A percentile compares a stretch with the other conserved stretches of the same genome.
Conservation (phyloP, 1,140 invertebrate species). For the Brachionus rotundiformis region DNA sequence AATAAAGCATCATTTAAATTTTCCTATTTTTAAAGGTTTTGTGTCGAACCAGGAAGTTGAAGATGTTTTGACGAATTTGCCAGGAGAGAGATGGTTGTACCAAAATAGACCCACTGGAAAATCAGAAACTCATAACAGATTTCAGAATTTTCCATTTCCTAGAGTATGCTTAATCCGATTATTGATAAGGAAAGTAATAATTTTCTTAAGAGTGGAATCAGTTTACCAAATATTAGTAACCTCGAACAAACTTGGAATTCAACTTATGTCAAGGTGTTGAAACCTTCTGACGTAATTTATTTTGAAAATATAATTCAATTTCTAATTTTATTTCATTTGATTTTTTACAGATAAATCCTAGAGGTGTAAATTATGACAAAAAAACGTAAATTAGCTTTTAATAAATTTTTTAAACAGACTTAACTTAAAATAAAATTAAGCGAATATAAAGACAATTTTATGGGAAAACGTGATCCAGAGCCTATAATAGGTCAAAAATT, state of each 20-base stretch:
- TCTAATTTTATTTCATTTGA: not conserved
- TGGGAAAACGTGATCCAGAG: not conserved
- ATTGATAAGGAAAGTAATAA: not conserved
- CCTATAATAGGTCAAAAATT: slow-evolving; percentile 27
- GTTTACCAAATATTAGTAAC: not conserved
- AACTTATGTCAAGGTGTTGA: not conserved
- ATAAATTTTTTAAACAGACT: not conserved
- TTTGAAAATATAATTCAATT: not conserved
- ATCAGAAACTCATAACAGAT: not conserved
- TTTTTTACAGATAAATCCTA: slow-evolving; percentile 45
- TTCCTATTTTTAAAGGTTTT: not conserved
- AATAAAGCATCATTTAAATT: not conserved
- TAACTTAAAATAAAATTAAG: not conserved
- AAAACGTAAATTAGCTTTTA: not conserved
- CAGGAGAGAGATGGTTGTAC: slow-evolving; percentile 20
- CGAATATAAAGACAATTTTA: slow-evolving; percentile 15
- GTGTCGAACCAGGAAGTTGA: slow-evolving; percentile 28
- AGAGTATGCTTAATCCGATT: not conserved
- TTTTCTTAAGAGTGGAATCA: not conserved
- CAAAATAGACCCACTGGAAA: slow-evolving; percentile 26
- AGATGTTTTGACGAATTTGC: not conserved
- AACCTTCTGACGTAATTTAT: not conserved
- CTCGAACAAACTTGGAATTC: not conserved
- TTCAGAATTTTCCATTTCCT: slow-evolving; percentile 13
- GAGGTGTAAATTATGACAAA: not conserved